Conservation (phyloP, 2,113 vertebrate genomes). For the Peromyscus maniculatus region DNA sequence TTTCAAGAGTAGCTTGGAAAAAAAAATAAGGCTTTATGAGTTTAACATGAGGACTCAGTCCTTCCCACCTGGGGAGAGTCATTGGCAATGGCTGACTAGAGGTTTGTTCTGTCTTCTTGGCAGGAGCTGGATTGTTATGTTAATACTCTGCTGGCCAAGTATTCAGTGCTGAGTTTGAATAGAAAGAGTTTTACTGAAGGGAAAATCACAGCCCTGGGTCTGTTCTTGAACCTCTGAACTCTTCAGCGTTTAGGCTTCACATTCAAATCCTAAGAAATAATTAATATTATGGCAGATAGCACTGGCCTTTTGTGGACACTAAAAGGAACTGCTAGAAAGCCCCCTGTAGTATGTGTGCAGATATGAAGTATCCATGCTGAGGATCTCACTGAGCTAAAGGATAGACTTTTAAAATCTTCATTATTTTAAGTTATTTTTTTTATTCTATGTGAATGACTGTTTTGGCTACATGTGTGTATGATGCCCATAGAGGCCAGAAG, state of each 20-base stretch:
- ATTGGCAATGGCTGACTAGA: slow-evolving; percentile 73
- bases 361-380: too few relatives aligned
- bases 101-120: slow-evolving; percentile 78
- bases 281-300: slow-evolving; percentile 10
- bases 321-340: background rate
- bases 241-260: background rate
- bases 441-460: background rate
- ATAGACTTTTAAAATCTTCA: background rate
- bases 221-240: background rate
- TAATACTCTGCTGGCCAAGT: slow-evolving; percentile 79
- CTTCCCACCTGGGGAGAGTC: slow-evolving; percentile 81
- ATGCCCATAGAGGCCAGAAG: background rate
- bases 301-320: background rate
- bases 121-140: slow-evolving; percentile 83
- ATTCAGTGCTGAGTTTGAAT: slow-evolving; percentile 69
- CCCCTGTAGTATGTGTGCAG: accelerated
- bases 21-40: slow-evolving; percentile 73
- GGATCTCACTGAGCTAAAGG: background rate
- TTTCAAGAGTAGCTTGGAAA: slow-evolving; percentile 73
- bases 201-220: slow-evolving; percentile 59
- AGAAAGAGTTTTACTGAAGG: slow-evolving; percentile 61
- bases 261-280: slow-evolving; percentile 17
- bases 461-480: too few relatives aligned
- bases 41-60: slow-evolving; percentile 18
- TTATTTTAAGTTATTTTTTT: background rate